These are phyloP conservation scores for Aethes cnicana DNA, from an alignment of 2,888 invertebrate genomes.

Conservation along the genomic window DNA sequence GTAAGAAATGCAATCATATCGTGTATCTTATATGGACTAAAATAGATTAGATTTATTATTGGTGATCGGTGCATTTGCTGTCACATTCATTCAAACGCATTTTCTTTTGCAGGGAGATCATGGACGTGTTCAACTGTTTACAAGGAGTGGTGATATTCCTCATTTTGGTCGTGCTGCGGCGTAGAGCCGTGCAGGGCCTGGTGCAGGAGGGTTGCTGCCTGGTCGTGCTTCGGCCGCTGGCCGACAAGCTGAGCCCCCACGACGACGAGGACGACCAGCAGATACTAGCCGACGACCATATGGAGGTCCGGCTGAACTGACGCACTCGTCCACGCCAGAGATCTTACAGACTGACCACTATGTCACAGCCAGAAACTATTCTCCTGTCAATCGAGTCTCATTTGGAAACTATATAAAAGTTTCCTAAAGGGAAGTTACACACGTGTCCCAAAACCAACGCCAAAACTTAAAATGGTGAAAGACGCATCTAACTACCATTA, in stretches of 20 bases:
- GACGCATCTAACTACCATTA: too few relatives aligned
- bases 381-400: too few relatives aligned
- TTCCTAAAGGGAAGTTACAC: too few relatives aligned
- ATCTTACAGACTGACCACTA: too few relatives aligned
- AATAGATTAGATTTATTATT: not conserved
- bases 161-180: slow-evolving; percentile 81
- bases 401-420: too few relatives aligned
- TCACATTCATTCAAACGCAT: too few relatives aligned
- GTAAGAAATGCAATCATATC: slow-evolving; percentile 45
- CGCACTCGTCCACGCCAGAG: not conserved
- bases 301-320: slow-evolving; percentile 70
- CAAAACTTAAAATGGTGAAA: too few relatives aligned
- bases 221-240: slow-evolving; percentile 54
- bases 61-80: too few relatives aligned
- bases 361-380: too few relatives aligned
- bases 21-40: not conserved
- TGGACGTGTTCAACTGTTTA: slow-evolving; percentile 84
- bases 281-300: slow-evolving; percentile 68
- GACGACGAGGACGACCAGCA: slow-evolving; percentile 68
- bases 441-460: too few relatives aligned
- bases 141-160: slow-evolving; percentile 85
- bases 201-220: slow-evolving; percentile 66
- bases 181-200: slow-evolving; percentile 78
- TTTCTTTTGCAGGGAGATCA: slow-evolving; percentile 76
- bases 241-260: slow-evolving; percentile 65